These are phyloP conservation scores for Vimba vimba DNA, from an alignment of 2,113 vertebrate genomes.

Conservation along the genomic window DNA sequence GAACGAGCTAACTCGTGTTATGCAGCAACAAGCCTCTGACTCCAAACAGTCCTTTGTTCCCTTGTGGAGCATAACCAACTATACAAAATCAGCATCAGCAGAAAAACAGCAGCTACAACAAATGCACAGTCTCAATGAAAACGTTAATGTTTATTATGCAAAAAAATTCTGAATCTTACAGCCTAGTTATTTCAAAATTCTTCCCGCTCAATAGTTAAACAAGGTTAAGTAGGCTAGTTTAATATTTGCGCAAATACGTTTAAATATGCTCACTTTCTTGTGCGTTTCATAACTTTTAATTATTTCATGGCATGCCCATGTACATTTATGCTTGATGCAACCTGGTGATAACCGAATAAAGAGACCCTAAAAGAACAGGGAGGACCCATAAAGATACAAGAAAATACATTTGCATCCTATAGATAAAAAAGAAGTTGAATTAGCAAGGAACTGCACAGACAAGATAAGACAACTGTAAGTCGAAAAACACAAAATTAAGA, in stretches of 20 bases:
- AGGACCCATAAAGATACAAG: constrained; percentile 22
- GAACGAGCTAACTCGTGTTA: constrained; percentile 34
- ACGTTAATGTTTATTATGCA: neutral
- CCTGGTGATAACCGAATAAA: constrained; percentile 34
- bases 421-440: constrained; percentile 46
- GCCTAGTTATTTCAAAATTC: neutral
- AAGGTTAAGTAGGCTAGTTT: neutral
- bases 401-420: constrained; percentile 29
- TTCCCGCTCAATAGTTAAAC: neutral
- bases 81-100: constrained; percentile 49
- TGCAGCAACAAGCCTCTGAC: constrained; percentile 25
- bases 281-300: neutral
- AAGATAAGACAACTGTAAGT: constrained; percentile 40
- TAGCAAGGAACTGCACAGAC: constrained; percentile 22
- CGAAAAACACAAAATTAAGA: neutral
- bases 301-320: neutral
- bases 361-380: constrained; percentile 37
- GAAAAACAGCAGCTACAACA: constrained; percentile 22
- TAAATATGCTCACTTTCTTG: constrained; percentile 1
- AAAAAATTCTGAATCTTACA: neutral
- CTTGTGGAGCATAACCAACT: constrained; percentile 36
- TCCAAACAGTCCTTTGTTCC: constrained; percentile 25
- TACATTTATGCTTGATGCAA: constrained; percentile 2
- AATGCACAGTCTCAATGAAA: neutral
- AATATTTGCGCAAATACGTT: neutral